Conservation (phyloP, 2,113 vertebrate genomes). For the Pandion haliaetus region DNA sequence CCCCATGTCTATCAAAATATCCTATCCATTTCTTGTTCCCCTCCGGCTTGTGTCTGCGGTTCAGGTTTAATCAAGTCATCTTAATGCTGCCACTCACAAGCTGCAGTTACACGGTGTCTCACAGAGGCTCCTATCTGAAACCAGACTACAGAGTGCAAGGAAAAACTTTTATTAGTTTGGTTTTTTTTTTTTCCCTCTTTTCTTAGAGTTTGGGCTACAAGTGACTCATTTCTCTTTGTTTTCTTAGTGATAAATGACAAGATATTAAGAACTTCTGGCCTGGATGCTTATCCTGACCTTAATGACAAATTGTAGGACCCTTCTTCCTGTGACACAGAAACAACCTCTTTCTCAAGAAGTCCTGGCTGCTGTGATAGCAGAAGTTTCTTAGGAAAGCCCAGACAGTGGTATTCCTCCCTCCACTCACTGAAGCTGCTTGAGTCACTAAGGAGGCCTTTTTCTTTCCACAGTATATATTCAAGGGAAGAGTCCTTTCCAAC, state of each 20-base stretch:
- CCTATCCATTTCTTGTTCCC: background rate
- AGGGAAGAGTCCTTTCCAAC: background rate
- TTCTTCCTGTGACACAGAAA: slow-evolving; percentile 6
- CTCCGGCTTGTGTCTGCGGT: background rate
- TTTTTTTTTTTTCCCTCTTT: background rate
- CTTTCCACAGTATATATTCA: background rate
- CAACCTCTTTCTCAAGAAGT: background rate
- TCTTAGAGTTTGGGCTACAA: background rate
- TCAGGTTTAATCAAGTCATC: background rate
- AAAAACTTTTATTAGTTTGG: background rate
- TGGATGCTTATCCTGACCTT: background rate
- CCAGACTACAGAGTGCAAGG: fast-evolving
- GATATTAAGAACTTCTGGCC: background rate
- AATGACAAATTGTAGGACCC: background rate
- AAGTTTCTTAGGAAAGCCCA: background rate
- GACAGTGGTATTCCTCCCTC: background rate
- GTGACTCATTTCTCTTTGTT: background rate
- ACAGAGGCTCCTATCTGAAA: background rate
- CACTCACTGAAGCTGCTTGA: background rate
- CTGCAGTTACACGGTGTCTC: background rate
- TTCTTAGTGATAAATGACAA: background rate
- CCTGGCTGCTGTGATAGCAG: background rate
- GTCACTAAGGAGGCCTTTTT: background rate
- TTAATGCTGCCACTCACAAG: background rate
- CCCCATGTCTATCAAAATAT: background rate